Percentiles rank a stretch among this genome's conserved stretches.
These are phyloP conservation scores for Suillia variegata DNA, from an alignment of 2,888 invertebrate genomes.

Conservation along the genomic window DNA sequence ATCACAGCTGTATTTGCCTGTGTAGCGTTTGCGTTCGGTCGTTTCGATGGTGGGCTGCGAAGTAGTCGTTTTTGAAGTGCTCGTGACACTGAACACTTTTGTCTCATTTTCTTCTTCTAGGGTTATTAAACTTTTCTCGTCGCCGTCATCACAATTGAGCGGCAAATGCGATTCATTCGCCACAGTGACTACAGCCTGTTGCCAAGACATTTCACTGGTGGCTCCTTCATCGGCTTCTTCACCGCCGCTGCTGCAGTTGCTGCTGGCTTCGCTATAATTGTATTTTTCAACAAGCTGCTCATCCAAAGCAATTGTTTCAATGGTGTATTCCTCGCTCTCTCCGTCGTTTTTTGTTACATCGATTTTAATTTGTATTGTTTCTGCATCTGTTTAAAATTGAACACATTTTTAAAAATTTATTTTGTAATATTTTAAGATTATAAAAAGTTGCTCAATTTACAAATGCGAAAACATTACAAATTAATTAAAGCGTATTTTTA, in stretches of 20 bases:
- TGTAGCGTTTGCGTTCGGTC: constrained; percentile 20
- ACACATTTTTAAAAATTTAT: constrained; percentile 21
- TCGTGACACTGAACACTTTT: neutral
- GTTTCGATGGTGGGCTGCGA: neutral
- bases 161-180: constrained; percentile 32
- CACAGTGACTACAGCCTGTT: constrained; percentile 31
- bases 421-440: constrained; percentile 1
- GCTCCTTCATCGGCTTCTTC: constrained; percentile 12
- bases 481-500: neutral
- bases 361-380: constrained; percentile 27
- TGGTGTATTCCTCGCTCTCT: constrained; percentile 18
- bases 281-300: neutral
- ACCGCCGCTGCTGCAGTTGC: neutral
- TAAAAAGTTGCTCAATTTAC: constrained; percentile 17
- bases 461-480: constrained; percentile 25
- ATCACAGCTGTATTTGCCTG: constrained; percentile 32
- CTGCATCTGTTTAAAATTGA: constrained; percentile 25
- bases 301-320: constrained; percentile 15
- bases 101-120: neutral
- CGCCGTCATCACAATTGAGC: constrained; percentile 6
- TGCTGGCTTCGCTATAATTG: neutral
- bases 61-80: neutral
- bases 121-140: neutral
- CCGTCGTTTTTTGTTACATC: no score
- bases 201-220: constrained; percentile 19